Base-by-base conservation (phyloP, 1,140 invertebrate species). In the Chrysopa pallens region DNA sequence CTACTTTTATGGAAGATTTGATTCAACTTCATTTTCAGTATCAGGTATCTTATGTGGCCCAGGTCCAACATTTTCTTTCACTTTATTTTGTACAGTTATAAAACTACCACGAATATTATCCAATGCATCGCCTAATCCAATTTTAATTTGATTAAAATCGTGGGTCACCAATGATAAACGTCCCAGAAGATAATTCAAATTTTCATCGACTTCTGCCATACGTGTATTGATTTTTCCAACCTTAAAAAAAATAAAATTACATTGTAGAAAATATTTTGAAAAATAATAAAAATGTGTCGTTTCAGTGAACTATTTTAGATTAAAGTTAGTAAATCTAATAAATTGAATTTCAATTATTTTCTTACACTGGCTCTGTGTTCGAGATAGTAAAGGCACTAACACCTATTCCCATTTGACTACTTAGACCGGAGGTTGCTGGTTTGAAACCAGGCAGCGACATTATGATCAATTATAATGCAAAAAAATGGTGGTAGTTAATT, bases 141-240 rank as follows among this genome's bases (percentile, higher is more conserved):
- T 68, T 55, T 86, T 88, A 35, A 90, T 86, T 53, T 78, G 74
- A 51, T 80, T 80, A 59, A 92, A 91, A 59, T 92, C 86, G 49
- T 84, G 80, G 1, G 84, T 84, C 8, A 89, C 80, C 0, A 90
- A 60, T 0, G 78, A 80, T 27, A 92, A 57, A 42, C 80, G 66
- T 5, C 86, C 86, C 39, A 92, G 58, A 27, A 89, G 64, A 55
- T 78, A 89, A 59, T 92, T 92, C 27, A 91, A 64, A 56, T 90
- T 88, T 40, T 78, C 73, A 48, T 87, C 80, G 6, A 92, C 78
- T 57, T 87, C 84, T 1, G 65, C 55, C 71, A 89, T 85, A 36
- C 79, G 72, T 47, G 72, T 72, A n/a, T 78, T 85, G 51, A 89
- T 86, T 46, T 72, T 66, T 28, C 69, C 69, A 40, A 86, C 74